These are phyloP conservation scores for Rhopalosiphum padi DNA, from an alignment of 1,140 invertebrate genomes.

Conservation along the genomic window DNA sequence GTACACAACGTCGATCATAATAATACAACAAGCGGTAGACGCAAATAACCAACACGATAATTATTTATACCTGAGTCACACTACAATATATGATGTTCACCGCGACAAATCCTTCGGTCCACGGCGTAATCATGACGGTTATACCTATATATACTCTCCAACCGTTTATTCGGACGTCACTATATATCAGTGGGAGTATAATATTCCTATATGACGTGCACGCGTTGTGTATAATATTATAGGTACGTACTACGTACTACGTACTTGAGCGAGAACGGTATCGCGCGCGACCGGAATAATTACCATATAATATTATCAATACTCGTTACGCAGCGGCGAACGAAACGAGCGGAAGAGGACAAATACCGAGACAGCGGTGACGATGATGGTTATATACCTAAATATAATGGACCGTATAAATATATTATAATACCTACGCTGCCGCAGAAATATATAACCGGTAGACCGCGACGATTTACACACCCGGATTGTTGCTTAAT, in stretches of 20 bases:
- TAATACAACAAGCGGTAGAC: neutral
- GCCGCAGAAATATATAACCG: neutral
- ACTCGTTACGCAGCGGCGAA: neutral
- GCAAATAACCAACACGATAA: neutral
- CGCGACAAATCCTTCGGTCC: neutral
- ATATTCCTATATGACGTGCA: neutral
- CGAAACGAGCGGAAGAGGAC: neutral
- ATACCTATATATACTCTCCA: neutral
- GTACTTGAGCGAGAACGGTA: neutral
- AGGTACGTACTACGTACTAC: neutral
- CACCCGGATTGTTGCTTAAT: neutral
- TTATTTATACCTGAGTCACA: neutral
- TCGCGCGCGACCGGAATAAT: neutral
- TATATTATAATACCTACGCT: neutral
- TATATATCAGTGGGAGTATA: neutral
- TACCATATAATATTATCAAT: neutral
- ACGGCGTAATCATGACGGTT: neutral
- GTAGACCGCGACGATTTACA: neutral
- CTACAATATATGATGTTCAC: neutral
- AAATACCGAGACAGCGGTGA: too few relatives aligned
- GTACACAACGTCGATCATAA: neutral
- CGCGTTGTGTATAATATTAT: neutral
- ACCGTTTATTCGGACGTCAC: neutral
- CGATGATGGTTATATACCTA: neutral
- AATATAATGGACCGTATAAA: neutral